Percentiles rank a stretch among this genome's conserved stretches.
phyloP scores from a whole-genome alignment of 2,113 vertebrate species.

The Psophia crepitans region DNA sequence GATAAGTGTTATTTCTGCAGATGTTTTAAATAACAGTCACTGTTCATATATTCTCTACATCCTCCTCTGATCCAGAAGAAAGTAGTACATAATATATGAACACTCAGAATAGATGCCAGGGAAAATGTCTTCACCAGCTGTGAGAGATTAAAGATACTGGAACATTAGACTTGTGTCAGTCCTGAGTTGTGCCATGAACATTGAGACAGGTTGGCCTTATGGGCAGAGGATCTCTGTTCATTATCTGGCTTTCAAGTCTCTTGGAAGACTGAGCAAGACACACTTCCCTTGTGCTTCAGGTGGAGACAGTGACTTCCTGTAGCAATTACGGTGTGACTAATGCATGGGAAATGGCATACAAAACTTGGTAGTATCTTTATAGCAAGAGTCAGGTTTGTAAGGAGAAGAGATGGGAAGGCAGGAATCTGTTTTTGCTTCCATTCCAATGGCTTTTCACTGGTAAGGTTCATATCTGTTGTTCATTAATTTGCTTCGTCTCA shows the following conservation, averaged over 20 bases:
- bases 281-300: background rate
- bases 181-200: background rate
- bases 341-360: background rate
- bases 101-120: background rate
- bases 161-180: background rate
- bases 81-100: background rate
- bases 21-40: background rate
- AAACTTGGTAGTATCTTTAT: accelerated
- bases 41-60: background rate
- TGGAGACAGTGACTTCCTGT: background rate
- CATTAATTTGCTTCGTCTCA: background rate
- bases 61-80: background rate
- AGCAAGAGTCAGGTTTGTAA: background rate
- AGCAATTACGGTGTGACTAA: background rate
- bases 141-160: background rate
- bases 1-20: background rate
- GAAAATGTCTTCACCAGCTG: background rate
- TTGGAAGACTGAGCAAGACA: background rate
- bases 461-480: background rate
- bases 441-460: background rate
- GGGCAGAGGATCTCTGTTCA: background rate
- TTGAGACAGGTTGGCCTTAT: background rate
- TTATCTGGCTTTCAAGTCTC: background rate
- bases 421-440: background rate
- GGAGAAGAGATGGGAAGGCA: background rate